These are phyloP conservation scores for Pedionomus torquatus DNA, from an alignment of 2,113 vertebrate genomes.

Conservation along the genomic window DNA sequence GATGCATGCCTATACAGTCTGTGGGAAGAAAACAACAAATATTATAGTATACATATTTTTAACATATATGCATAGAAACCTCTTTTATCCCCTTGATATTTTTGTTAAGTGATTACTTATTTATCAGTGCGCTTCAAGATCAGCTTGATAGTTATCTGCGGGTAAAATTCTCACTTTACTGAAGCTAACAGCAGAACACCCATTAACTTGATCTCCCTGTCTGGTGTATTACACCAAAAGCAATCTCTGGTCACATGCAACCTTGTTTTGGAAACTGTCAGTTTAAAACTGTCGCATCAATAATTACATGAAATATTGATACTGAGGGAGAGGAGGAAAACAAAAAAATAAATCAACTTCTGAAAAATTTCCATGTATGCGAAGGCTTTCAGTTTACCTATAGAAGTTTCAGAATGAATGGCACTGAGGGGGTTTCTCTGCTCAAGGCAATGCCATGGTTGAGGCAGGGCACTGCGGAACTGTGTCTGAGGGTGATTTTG, in stretches of 20 bases:
- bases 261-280: neutral
- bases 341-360: neutral
- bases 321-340: neutral
- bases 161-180: neutral
- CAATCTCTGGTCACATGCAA: neutral
- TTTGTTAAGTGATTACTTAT: neutral
- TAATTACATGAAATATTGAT: neutral
- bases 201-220: neutral
- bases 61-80: neutral
- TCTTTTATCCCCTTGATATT: neutral
- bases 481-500: accelerated
- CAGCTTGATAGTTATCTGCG: neutral
- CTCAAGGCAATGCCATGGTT: neutral
- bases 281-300: neutral
- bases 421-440: neutral
- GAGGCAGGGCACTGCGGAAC: neutral
- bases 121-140: neutral
- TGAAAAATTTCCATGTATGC: accelerated
- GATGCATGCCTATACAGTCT: constrained; percentile 3
- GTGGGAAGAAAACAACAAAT: neutral
- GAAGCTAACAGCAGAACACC: neutral
- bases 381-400: neutral
- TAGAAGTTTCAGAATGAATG: neutral
- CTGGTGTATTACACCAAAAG: neutral
- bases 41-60: neutral